Percentiles rank a stretch among this genome's conserved stretches.
These are phyloP conservation scores for Triplophysa yarkandensis DNA, from an alignment of 2,797 vertebrate genomes.

Conservation along the genomic window DNA sequence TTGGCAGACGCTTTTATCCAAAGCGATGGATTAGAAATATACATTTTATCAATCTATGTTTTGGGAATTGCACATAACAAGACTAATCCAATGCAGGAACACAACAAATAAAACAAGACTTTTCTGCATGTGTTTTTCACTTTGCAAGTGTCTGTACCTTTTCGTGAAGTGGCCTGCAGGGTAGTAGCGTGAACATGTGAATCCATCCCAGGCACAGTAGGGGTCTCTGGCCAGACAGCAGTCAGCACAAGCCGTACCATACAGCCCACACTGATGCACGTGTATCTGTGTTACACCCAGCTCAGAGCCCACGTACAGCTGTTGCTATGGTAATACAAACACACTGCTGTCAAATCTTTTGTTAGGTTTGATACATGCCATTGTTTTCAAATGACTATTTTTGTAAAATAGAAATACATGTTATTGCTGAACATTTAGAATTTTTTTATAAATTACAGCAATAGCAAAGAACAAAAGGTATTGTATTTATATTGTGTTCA, in stretches of 20 bases:
- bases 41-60: too few relatives aligned
- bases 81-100: too few relatives aligned
- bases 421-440: neutral
- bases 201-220: constrained; percentile 96
- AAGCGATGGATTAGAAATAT: too few relatives aligned
- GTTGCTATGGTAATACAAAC: constrained; percentile 80
- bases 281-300: constrained; percentile 85
- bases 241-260: constrained; percentile 91
- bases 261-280: constrained; percentile 93
- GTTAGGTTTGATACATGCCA: neutral
- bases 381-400: neutral
- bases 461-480: neutral
- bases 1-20: too few relatives aligned
- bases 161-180: constrained; percentile 86
- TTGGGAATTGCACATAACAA: too few relatives aligned
- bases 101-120: neutral
- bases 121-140: constrained; percentile 26
- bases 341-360: constrained; percentile 57
- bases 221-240: constrained; percentile 96
- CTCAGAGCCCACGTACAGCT: constrained; percentile 89
- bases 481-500: neutral
- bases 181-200: constrained; percentile 90
- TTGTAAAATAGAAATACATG: neutral
- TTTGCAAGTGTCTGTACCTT: constrained; percentile 73
- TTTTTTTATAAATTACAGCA: neutral